A percentile compares a stretch with the other conserved stretches of the same genome.
These are phyloP conservation scores for Deroplatys truncata DNA, from an alignment of 2,888 invertebrate species.

Conservation along the genomic window DNA sequence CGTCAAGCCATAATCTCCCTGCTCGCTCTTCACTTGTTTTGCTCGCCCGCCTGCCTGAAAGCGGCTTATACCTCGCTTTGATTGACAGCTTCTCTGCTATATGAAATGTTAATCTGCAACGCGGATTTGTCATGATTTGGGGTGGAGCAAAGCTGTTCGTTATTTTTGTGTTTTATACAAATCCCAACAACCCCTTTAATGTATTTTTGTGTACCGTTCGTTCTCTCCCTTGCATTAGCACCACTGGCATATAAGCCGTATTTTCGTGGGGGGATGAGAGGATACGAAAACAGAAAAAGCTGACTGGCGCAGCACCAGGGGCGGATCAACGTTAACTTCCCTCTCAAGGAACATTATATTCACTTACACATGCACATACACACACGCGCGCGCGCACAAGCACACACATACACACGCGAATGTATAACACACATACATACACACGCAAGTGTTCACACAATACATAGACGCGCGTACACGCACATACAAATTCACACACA, in stretches of 20 bases:
- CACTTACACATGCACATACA: too few relatives aligned
- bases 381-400: too few relatives aligned
- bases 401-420: too few relatives aligned
- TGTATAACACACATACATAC: too few relatives aligned
- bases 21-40: neutral
- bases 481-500: too few relatives aligned
- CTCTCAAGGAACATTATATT: neutral
- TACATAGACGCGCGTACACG: too few relatives aligned
- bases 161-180: constrained; percentile 18
- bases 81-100: constrained; percentile 4
- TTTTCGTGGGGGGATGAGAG: neutral
- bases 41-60: neutral
- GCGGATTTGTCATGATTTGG: constrained; percentile 10
- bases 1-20: neutral
- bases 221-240: neutral
- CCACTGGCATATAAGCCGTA: neutral
- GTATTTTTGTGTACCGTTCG: neutral
- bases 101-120: constrained; percentile 7
- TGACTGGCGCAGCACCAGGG: neutral
- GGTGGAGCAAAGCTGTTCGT: constrained; percentile 6
- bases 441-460: too few relatives aligned
- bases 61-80: neutral
- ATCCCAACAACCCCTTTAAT: constrained; percentile 14
- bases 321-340: neutral
- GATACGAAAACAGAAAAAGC: neutral